Base-by-base conservation (phyloP, 1,140 invertebrate genomes). In the Medauroidea extradentata region DNA sequence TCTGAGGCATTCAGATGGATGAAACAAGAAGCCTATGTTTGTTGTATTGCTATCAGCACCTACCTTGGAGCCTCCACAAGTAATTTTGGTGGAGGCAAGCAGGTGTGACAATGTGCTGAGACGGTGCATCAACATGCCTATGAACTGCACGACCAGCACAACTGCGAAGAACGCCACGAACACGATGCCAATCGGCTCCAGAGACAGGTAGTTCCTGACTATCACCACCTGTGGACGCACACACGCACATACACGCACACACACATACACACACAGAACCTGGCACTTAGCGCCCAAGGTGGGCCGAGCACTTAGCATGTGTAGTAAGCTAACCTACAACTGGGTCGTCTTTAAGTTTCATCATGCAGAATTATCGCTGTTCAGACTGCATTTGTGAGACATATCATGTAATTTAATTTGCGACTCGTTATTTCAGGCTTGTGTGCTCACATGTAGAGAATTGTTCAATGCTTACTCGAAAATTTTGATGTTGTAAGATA, bases 81-180 rank as follows among this genome's bases (percentile, higher is more conserved):
- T 76, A 2, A 91, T 72, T 56, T 81, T 78, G 1, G 87, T 89
- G 50, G 88, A 88, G 1, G 91, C 85, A 59, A 95, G 75, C 58
- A 95, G 86, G 71, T 95, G 91, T 1, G 87, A 83, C 66, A 93
- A 83, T 0, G 93, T 95, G 16, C 83, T 85, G 63, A 93, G 90
- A 25, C 91, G 81, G 78, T 94, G 92, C 61, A 90, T 79, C 23
- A 93, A 76, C 92, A 94, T 94, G 16, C 86, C 87, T 2, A 90
- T 64, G 65, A 93, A 93, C 74, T 94, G 90, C 42, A 93, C 83
- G 0, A 86, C 65, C 18, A 94, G 69, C 34, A 90, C 81, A 7
- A 84, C 65, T 8, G 84, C 85, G 67, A 90, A 91, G 63, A 89
- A 87, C 16, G 86, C 71, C 24, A 92, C 80, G 67, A 92, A 89